Evolutionary conservation across 2,113 vertebrate species (phyloP).

Genomic region (Tamias sibiricus): DNA sequence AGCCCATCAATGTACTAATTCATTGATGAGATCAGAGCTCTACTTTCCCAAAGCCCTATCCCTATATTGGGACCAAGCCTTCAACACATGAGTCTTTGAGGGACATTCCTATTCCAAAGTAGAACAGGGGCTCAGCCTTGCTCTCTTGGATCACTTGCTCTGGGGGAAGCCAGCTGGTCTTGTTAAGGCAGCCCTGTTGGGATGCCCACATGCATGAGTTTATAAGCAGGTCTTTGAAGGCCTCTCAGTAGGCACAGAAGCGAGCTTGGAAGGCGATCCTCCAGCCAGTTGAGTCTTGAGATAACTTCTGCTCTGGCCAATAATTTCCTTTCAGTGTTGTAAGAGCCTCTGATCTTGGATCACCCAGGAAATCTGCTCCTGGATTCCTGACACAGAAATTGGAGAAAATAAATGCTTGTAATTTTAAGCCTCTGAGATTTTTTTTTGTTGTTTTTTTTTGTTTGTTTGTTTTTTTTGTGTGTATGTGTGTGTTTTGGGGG

Average conservation of each 20-base stretch:
- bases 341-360: neutral
- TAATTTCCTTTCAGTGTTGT: neutral
- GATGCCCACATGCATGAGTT: neutral
- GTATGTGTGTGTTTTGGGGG: too few relatives aligned
- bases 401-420: constrained; percentile 20
- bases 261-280: neutral
- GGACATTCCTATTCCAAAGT: too few relatives aligned
- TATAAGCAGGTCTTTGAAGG: neutral
- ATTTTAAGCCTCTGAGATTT: neutral
- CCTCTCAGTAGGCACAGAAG: neutral
- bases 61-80: too few relatives aligned
- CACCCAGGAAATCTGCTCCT: neutral
- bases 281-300: neutral
- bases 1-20: too few relatives aligned
- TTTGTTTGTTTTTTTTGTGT: too few relatives aligned
- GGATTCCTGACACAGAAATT: neutral
- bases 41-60: too few relatives aligned
- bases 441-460: too few relatives aligned
- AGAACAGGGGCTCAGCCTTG: neutral
- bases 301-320: too few relatives aligned
- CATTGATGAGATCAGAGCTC: too few relatives aligned
- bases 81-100: too few relatives aligned
- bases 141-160: neutral
- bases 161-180: neutral
- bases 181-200: neutral